phyloP scores from a whole-genome alignment of 1,140 invertebrate species.

The Myzus persicae region DNA sequence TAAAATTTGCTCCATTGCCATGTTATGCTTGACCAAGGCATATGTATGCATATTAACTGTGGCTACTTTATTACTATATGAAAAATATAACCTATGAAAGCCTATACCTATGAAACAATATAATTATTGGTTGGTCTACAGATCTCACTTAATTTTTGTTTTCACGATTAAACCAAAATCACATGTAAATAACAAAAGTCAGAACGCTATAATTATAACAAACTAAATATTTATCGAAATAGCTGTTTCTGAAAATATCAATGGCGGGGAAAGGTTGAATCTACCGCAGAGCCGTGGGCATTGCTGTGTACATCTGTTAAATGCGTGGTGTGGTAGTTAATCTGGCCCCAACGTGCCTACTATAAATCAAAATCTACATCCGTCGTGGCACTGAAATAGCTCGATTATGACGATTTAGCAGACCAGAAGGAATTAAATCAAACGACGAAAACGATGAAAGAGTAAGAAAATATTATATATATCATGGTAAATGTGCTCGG shows the following conservation, averaged over 20 bases:
- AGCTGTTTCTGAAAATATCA: neutral
- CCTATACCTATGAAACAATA: no score
- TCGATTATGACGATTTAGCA: neutral
- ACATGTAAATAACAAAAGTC: neutral
- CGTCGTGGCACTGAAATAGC: neutral
- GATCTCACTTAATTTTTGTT: neutral
- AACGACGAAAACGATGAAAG: neutral
- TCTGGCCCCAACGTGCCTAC: neutral
- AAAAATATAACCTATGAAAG: no score
- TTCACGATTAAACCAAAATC: neutral
- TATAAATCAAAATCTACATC: neutral
- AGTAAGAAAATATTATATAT: neutral
- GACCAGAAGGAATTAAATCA: neutral
- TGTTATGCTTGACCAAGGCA: no score
- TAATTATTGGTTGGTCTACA: neutral
- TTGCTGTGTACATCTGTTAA: neutral
- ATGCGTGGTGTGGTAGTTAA: neutral
- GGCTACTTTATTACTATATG: no score
- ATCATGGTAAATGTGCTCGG: neutral
- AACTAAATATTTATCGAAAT: neutral
- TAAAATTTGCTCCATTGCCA: neutral
- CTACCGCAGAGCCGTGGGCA: neutral
- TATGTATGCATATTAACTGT: no score
- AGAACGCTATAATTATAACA: neutral
- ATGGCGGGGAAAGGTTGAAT: neutral